Conservation (phyloP, 1,140 invertebrate species). For the Papilio xuthus region DNA sequence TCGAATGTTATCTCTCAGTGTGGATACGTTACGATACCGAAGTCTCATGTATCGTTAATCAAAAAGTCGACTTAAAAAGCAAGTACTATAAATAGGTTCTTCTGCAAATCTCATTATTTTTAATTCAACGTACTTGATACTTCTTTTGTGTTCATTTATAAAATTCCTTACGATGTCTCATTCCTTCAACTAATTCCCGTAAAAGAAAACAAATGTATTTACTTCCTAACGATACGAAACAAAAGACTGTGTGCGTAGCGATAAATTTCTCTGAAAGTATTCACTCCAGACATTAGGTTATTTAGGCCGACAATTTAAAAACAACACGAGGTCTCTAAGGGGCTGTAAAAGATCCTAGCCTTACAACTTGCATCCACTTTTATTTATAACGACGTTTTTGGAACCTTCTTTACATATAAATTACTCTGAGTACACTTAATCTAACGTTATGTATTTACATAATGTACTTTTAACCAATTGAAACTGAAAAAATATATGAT, state of each 20-base stretch:
- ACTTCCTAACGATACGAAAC: not conserved
- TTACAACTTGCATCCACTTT: conserved; percentile 22
- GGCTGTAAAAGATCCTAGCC: conserved; percentile 8
- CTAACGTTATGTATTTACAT: conserved; percentile 1
- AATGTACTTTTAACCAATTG: not conserved
- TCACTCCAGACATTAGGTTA: conserved; percentile 24
- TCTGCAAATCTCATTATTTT: too few species aligned
- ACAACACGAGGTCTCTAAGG: conserved; percentile 8
- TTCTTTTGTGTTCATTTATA: not conserved
- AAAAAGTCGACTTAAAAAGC: too few species aligned
- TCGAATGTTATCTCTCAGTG: conserved; percentile 16
- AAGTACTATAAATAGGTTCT: too few species aligned
- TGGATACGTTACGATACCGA: not conserved
- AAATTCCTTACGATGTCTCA: not conserved
- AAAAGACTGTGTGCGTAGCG: not conserved
- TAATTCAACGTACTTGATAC: too few species aligned
- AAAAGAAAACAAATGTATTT: not conserved
- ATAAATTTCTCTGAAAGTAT: conserved; percentile 19
- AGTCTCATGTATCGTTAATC: too few species aligned
- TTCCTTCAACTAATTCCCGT: not conserved
- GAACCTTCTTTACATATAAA: conserved; percentile 21
- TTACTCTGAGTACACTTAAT: conserved; percentile 20
- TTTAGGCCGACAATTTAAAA: conserved; percentile 26
- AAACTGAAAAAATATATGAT: not conserved
- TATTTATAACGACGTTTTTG: conserved; percentile 26